These are phyloP conservation scores for Celastrina argiolus DNA, from an alignment of 2,888 invertebrate genomes.

Conservation along the genomic window DNA sequence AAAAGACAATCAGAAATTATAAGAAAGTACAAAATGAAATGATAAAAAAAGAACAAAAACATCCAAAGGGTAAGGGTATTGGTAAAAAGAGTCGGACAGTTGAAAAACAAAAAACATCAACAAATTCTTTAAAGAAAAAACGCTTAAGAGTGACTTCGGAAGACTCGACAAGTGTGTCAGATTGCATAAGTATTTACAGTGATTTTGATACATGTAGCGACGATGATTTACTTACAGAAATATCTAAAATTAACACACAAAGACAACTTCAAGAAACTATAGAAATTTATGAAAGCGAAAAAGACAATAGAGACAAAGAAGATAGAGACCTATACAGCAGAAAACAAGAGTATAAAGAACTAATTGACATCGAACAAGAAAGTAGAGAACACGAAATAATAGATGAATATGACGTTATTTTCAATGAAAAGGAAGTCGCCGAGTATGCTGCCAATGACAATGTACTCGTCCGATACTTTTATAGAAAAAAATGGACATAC, in stretches of 20 bases:
- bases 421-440: background rate
- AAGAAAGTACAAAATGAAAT: no score
- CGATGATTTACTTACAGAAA: no score
- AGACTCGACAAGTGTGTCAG: background rate
- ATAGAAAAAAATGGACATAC: conserved; percentile 14
- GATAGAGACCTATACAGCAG: no score
- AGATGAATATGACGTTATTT: background rate
- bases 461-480: conserved; percentile 14
- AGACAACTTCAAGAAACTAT: no score
- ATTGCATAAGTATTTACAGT: conserved; percentile 2
- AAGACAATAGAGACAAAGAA: no score
- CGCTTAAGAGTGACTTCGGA: background rate
- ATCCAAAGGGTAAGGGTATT: background rate
- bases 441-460: background rate
- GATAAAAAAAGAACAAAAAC: conserved; percentile 18
- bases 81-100: background rate
- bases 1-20: no score
- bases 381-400: no score
- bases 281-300: no score
- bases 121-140: background rate
- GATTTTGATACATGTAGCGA: background rate
- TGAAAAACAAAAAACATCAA: background rate
- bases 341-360: no score
- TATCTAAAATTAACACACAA: no score
- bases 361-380: no score